Conservation (phyloP, 2,797 vertebrate genomes). For the Phalanger gymnotis region DNA sequence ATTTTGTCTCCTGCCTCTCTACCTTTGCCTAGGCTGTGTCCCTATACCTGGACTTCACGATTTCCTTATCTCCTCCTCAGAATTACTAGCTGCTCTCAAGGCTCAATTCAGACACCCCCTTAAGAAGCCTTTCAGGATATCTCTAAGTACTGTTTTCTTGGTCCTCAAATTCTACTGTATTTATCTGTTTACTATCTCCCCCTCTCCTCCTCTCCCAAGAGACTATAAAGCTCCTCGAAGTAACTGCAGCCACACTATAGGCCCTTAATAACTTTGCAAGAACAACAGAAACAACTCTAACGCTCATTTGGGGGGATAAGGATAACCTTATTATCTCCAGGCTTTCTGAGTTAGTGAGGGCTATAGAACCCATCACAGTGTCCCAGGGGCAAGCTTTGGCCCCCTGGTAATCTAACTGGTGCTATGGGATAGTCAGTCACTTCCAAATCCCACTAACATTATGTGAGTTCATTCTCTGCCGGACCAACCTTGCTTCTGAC, state of each 20-base stretch:
- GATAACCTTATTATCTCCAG: not conserved
- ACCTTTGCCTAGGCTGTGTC: too few relatives aligned
- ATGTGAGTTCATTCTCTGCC: conserved; percentile 18
- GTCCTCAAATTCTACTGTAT: not conserved
- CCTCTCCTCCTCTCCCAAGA: not conserved
- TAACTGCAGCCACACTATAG: not conserved
- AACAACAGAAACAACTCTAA: not conserved
- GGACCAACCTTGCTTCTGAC: not conserved
- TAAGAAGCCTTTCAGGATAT: not conserved
- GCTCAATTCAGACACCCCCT: not conserved
- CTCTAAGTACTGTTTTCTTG: not conserved
- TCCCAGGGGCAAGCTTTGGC: not conserved
- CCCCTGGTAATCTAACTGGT: not conserved
- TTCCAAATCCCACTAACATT: not conserved
- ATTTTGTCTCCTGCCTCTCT: not conserved
- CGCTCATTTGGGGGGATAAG: not conserved
- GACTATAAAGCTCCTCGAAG: not conserved
- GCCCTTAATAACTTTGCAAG: not conserved
- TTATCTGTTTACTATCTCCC: not conserved
- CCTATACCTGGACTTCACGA: not conserved
- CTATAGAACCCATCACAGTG: not conserved
- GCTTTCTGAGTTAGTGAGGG: not conserved
- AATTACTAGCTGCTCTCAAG: not conserved
- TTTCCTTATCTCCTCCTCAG: not conserved
- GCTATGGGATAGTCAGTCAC: not conserved